Base-by-base conservation (phyloP, 2,888 invertebrate species). In the Ernsta delagoae region DNA sequence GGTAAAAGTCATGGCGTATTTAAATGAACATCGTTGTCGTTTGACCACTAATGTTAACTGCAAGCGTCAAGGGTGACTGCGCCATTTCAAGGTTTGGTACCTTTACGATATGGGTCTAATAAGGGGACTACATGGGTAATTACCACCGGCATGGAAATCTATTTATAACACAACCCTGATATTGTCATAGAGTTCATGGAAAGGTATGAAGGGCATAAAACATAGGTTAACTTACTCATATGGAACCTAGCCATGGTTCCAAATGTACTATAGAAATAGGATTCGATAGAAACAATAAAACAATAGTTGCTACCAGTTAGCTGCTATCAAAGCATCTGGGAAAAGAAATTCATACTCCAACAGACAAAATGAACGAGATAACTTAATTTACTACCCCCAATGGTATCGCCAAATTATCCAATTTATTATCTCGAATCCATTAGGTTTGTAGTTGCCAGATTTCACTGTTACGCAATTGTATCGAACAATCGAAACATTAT, bases 401-500 rank as follows among this genome's bases (percentile, higher is more conserved):
- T 59, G 59, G 68, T 63, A 68, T 63, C 41, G 41, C 41, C 39
- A 50, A 53, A 63, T 69, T 53, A 50, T 31, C 50, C 63, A 63
- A 57, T 61, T 67, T 67, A 62, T 68, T 43, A 57, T 57, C 48
- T 48, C 57, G 24, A 59, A 61, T 68, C 62, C 41, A 57, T 62
- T 68, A 61, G 56, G 5, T n/a, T 45, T 12, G 48, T 62, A 66
- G 45, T 36, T 41, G 12, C 11, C 36, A 41, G 50, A 31, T 57
- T 69, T 50, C 59, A 59, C 59, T 48, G 53, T 69, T 69, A 69
- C 63, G 63, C 68, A 69, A 69, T 63, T 62, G 59, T 56, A 56
- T 34, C 45, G 11, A 56, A 43, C 56, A 43, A 56, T 45, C 24
- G 11, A 56, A 31, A 3, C 60, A 31, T 61, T 45, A 61, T 67